phyloP scores from a whole-genome alignment of 2,797 vertebrate genomes.

The Acanthurus tractus region DNA sequence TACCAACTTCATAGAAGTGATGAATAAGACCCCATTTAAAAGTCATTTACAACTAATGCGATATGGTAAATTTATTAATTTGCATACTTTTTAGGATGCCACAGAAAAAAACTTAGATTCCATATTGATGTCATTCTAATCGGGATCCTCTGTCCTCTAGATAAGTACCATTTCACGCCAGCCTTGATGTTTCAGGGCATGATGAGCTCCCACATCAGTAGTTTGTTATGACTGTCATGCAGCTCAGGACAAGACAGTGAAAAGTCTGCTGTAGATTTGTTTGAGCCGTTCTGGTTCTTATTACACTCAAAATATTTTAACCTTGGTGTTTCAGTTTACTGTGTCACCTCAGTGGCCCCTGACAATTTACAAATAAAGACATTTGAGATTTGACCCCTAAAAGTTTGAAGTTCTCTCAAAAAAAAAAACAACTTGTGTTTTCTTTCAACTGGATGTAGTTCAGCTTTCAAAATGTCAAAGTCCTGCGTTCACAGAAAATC shows the following conservation, averaged over 20 bases:
- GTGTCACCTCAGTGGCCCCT: conserved; percentile 5
- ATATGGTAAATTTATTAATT: neutral
- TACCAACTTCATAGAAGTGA: neutral
- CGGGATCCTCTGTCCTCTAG: neutral
- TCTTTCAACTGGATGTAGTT: conserved; percentile 1
- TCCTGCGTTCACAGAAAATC: conserved; percentile 12
- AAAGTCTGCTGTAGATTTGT: neutral
- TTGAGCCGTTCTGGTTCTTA: neutral
- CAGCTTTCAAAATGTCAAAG: conserved; percentile 55
- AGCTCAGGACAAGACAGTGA: neutral
- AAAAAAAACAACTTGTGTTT: neutral
- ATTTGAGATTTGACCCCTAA: neutral
- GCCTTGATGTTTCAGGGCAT: neutral
- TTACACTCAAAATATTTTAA: neutral
- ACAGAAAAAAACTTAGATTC: neutral
- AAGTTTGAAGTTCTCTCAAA: neutral
- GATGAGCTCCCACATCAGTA: neutral
- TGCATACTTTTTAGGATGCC: neutral
- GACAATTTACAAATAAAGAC: neutral
- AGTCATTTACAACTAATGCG: neutral
- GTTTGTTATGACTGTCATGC: neutral
- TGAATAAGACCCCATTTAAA: neutral
- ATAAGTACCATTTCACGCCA: conserved; percentile 25
- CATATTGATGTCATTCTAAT: too few species aligned
- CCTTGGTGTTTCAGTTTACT: neutral